phyloP scores from a whole-genome alignment of 2,113 vertebrate genomes.

The Mellivora capensis region DNA sequence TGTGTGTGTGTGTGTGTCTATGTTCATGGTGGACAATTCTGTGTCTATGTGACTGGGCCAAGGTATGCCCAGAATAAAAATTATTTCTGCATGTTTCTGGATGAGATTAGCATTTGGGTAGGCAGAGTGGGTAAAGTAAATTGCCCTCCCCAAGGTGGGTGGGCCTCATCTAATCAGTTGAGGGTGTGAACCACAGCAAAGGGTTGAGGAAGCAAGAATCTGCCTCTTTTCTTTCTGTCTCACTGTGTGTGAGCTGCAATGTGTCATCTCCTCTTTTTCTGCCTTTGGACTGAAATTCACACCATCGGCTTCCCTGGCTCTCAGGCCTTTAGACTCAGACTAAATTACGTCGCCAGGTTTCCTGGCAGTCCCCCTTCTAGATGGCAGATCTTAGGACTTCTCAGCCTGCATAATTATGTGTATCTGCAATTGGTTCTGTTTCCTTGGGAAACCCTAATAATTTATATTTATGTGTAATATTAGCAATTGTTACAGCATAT shows the following conservation, averaged over 20 bases:
- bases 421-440: not conserved
- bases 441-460: not conserved
- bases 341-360: fast-evolving
- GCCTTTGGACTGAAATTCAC: too few species aligned
- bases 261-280: not conserved
- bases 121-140: not conserved
- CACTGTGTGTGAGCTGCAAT: not conserved
- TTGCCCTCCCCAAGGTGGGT: fast-evolving
- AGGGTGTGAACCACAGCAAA: fast-evolving
- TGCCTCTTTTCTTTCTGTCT: not conserved
- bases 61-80: not conserved
- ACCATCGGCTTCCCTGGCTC: fast-evolving
- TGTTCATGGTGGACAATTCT: not conserved
- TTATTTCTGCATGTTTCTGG: not conserved
- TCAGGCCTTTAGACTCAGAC: not conserved
- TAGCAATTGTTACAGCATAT: not conserved
- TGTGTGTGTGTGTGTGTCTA: not conserved
- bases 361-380: fast-evolving
- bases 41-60: not conserved
- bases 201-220: not conserved
- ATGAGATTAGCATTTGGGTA: not conserved
- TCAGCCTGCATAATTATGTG: too few species aligned
- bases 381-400: fast-evolving
- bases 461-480: not conserved
- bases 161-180: not conserved